Conservation (phyloP, 1,140 invertebrate species). For the Euwallacea similis region DNA sequence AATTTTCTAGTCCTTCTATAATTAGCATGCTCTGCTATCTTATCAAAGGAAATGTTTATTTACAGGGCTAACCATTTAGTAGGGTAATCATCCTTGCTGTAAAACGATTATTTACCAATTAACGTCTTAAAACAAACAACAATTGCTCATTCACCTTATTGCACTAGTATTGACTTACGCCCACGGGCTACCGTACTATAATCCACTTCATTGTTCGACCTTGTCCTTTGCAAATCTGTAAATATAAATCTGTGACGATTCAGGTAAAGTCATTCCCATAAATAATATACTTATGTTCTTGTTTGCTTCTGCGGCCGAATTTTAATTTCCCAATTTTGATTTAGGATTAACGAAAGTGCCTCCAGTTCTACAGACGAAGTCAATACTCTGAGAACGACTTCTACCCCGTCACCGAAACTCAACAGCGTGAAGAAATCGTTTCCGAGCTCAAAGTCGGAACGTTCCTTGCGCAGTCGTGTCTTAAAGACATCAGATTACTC, state of each 20-base stretch:
- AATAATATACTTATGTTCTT: conserved; percentile 5
- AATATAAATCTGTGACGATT: neutral
- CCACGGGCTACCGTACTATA: too few species aligned
- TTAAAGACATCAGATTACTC: conserved; percentile 58
- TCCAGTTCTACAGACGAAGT: conserved; percentile 36
- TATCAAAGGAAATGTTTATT: too few species aligned
- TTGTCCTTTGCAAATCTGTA: neutral
- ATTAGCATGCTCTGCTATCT: too few species aligned
- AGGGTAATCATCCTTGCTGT: too few species aligned
- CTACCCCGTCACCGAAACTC: neutral
- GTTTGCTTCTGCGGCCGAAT: neutral
- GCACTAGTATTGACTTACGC: too few species aligned
- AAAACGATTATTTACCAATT: too few species aligned
- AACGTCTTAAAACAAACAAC: too few species aligned
- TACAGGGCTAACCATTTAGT: too few species aligned
- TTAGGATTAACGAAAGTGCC: conserved; percentile 28
- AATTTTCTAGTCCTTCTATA: too few species aligned
- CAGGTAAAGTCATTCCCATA: conserved; percentile 1
- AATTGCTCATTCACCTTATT: too few species aligned
- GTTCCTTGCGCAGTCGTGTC: conserved; percentile 12
- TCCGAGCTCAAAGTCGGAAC: neutral
- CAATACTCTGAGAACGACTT: conserved; percentile 17
- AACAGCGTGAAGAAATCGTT: conserved; percentile 1
- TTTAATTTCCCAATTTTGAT: neutral
- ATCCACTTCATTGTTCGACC: too few species aligned